Conservation (phyloP, 1,140 invertebrate genomes). For the Lepeophtheirus salmonis region DNA sequence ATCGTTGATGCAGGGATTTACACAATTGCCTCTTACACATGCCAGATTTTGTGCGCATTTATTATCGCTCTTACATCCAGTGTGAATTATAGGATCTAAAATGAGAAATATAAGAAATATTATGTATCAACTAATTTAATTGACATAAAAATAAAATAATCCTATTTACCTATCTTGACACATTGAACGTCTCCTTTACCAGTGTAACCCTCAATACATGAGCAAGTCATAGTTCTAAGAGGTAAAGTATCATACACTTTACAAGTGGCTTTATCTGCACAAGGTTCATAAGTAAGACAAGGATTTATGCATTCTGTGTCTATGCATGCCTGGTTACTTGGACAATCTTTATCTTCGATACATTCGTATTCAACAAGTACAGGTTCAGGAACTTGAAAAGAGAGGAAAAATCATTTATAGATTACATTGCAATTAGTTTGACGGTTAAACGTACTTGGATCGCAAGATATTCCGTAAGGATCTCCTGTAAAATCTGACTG, state of each 20-base stretch:
- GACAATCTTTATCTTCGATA: slow-evolving; percentile 65
- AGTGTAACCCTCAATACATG: slow-evolving; percentile 44
- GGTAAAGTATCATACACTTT: slow-evolving; percentile 55
- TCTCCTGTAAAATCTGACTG: slow-evolving; percentile 56
- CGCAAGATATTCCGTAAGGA: slow-evolving; percentile 32
- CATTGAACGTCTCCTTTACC: slow-evolving; percentile 54
- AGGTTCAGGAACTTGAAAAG: slow-evolving; percentile 2
- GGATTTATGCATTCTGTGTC: slow-evolving; percentile 30
- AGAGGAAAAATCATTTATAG: too few relatives aligned
- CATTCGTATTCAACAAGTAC: slow-evolving; percentile 39
- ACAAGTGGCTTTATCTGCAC: slow-evolving; percentile 53
- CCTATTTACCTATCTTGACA: slow-evolving; percentile 28
- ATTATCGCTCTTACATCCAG: slow-evolving; percentile 49
- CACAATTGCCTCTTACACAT: slow-evolving; percentile 25
- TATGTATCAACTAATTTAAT: too few relatives aligned
- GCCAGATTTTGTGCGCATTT: slow-evolving; percentile 42
- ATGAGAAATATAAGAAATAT: too few relatives aligned
- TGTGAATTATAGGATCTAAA: slow-evolving; percentile 4
- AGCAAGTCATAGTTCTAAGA: slow-evolving; percentile 66
- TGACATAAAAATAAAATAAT: too few relatives aligned
- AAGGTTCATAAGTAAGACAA: slow-evolving; percentile 53
- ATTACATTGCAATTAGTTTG: neutral
- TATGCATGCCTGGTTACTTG: slow-evolving; percentile 36
- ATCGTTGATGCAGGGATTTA: slow-evolving; percentile 28
- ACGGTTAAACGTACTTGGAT: neutral